Conservation (phyloP, 2,888 invertebrate species). For the Tipula lateralis region DNA sequence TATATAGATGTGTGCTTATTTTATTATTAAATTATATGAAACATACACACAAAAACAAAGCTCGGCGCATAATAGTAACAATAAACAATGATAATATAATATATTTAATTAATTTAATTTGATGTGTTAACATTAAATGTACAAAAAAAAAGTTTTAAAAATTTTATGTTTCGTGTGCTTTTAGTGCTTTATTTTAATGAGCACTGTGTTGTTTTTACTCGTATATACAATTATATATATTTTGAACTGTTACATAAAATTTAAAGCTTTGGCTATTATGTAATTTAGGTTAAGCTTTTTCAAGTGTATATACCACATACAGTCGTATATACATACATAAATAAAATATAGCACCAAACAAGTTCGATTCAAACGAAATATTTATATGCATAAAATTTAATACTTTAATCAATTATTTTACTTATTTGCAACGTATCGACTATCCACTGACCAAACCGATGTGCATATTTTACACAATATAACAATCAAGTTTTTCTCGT, state of each 20-base stretch:
- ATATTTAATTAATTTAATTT: background rate
- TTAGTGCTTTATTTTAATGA: constrained; percentile 24
- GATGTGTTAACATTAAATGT: constrained; percentile 7
- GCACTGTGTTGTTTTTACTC: background rate
- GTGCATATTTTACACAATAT: background rate
- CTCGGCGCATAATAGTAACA: background rate
- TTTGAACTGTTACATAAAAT: background rate
- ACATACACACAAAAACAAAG: background rate
- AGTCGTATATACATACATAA: background rate
- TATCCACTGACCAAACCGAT: background rate
- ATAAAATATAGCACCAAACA: background rate
- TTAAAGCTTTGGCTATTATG: background rate
- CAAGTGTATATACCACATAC: no score
- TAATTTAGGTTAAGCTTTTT: background rate
- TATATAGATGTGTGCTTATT: background rate
- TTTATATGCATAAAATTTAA: background rate
- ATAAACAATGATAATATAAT: background rate
- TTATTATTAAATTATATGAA: background rate
- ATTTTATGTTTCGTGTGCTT: background rate
- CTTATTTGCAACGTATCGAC: background rate
- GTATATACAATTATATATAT: no score
- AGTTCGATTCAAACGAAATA: background rate
- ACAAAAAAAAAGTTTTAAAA: background rate
- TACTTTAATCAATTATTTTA: background rate
- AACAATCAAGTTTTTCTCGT: background rate